Evolutionary conservation across 2,888 invertebrate species (phyloP), one percentile per base, ranked within the genome.

Genomic region (Agrenia bidenticulata): DNA sequence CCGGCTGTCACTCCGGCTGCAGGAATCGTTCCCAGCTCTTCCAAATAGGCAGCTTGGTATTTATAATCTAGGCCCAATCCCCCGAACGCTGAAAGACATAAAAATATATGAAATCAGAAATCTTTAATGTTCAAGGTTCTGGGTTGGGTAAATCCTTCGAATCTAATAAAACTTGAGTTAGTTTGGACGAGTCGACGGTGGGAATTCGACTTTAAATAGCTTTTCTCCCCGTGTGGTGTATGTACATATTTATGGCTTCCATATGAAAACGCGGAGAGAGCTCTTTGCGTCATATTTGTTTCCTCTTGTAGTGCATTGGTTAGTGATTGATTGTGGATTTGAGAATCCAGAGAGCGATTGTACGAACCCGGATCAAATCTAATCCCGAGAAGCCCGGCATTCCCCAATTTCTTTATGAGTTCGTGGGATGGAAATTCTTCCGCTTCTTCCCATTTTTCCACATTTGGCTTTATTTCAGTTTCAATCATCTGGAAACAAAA

Each of bases 361-460:
- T 7, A 49, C 54, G 23, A 23, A 73, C 73, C 73, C 54, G 60
- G 62, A 15, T 68, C 65, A 50, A 70, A 72, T 42, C 73, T 80
- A n/a, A 83, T 81, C 27, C 84, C 85, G n/a, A 85, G 79, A 58
- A 84, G 79, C 0, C 84, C 84, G 51, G 82, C 82, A 62, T 80
- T 73, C 27, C 84, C 84, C 1, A 85, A 77, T 61, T 80, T 81
- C 74, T 83, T 83, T 76, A 84, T 83, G 5, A 85, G 79, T 65
- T 81, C 77, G 72, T 83, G 82, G 2, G 83, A 82, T n/a, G 84
- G 84, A 78, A 83, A 83, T 51, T 76, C 70, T 50, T 80, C 80
- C n/a, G 78, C 78, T 39, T 77, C 77, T 72, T 85, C 85, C 85
- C 85, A 85, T 75, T 82, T 77, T 54, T 83, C 81, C 9, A 84